phyloP scores from a whole-genome alignment of 2,888 invertebrate genomes.

The Coecobrya sp. region DNA sequence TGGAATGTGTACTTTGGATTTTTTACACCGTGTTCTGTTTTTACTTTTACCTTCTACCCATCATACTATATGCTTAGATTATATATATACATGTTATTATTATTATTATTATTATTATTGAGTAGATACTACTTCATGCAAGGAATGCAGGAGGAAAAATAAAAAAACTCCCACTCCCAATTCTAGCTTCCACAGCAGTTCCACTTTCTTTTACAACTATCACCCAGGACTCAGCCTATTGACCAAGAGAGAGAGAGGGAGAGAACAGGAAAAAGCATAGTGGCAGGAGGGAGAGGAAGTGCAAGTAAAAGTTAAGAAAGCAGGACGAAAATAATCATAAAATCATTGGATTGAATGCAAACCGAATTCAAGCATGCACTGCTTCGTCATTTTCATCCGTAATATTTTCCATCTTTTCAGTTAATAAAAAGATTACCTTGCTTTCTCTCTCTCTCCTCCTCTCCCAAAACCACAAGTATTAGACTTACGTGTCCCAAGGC shows the following conservation, averaged over 20 bases:
- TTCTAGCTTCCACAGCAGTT: neutral
- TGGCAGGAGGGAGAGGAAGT: neutral
- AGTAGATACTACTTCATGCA: neutral
- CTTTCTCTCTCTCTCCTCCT: neutral
- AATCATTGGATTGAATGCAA: slow-evolving; percentile 22
- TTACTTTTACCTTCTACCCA: slow-evolving; percentile 14
- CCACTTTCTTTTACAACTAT: slow-evolving; percentile 20
- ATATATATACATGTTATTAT: neutral
- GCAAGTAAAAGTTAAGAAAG: neutral
- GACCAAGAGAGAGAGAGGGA: neutral
- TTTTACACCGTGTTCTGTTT: slow-evolving; percentile 44
- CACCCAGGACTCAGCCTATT: neutral
- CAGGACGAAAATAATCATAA: slow-evolving; percentile 19
- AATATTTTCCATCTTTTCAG: neutral
- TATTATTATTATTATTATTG: neutral
- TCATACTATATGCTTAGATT: neutral
- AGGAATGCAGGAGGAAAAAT: slow-evolving; percentile 18
- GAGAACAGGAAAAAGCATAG: neutral
- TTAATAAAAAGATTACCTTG: neutral
- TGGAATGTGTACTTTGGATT: slow-evolving; percentile 54
- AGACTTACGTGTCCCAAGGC: neutral
- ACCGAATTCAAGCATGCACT: neutral
- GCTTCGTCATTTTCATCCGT: neutral
- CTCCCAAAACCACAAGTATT: neutral
- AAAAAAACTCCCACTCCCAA: slow-evolving; percentile 22